Base-by-base conservation (phyloP, 2,113 vertebrate genomes). In the Sula dactylatra region DNA sequence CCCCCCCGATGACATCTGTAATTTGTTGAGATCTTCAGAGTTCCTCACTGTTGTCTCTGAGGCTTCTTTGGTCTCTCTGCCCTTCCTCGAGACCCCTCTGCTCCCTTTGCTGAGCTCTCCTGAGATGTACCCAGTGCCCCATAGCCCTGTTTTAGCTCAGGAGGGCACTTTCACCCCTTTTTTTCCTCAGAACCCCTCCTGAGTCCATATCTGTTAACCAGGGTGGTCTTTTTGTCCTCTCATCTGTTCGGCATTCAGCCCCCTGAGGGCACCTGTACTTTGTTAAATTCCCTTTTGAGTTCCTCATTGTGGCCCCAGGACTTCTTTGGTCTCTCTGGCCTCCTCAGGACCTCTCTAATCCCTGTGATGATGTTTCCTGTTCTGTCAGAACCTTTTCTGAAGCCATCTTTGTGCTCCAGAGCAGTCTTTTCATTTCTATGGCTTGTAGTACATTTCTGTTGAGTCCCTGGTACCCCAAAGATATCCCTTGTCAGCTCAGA, bases 171-270 rank as follows among this genome's bases (percentile, higher is more conserved):
- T 26, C 34, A 16, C 20, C 27, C 27, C 16, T 38, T 82, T 56
- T 40, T 50, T 81, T 11, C 59, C 64, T 24, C 34, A 20, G 26
- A 58, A 38, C 34, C 40, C 32, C 31, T 56, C 52, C 64, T 20
- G 16, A 32, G 10, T 31, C 50, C 4, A 0, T n/a, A 18, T 25
- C 34, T 38, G 34, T 47, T 82, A 47, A 58, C 26, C 34, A 56
- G 34, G 79, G 38, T 2, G 3, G 26, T 45, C 32, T 55, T 45
- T 24, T 21, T 56, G 40, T 25, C 52, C 21, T 29, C 50, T 47
- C 10, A 15, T 6, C 52, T 4, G 2, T 15, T 56, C 1, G 4
- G 4, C 8, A 4, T 81, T 25, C 4, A 2, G 7, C 42, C 12
- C 52, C 9, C 40, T 56, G 64, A 38, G 34, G 34, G 13, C 52